Base-by-base conservation (phyloP, 2,113 vertebrate species). In the Carassius carassius region DNA sequence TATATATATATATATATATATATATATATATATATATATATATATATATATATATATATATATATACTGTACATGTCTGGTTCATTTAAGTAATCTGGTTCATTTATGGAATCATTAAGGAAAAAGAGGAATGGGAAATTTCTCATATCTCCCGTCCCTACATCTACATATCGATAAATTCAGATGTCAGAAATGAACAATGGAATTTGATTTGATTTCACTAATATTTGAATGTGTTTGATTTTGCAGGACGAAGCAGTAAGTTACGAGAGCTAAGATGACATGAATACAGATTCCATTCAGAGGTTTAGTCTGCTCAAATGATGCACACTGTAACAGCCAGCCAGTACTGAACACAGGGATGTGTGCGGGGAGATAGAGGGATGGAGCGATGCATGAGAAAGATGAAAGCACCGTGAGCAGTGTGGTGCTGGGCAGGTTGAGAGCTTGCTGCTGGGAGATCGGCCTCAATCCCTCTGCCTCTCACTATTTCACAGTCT, bases 371-470 rank as follows among this genome's bases (percentile, higher is more conserved):
- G 41, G 37, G 32, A 41, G 54, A 44, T 41, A 41, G 41, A 41
- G 41, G 8, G 41, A 41, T 41, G 41, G 41, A 41, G 41, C 6
- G 41, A 29, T 70, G 10, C 32, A 70, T 3, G 0, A n/a, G 29
- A 72, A 13, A 72, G 70, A 84, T 83, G 81, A 70, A 82, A 78
- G 84, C 21, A 19, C 1, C 14, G 4, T 3, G 60, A 25, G 21
- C 63, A 23, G 60, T 58, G 37, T 84, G 65, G 32, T 32, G 47
- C 41, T 51, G 72, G 23, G 54, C 37, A 84, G 67, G 78, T 77
- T 49, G 60, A 69, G 65, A 35, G 29, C 63, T 19, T 1, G 14
- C 63, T 35, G 63, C 25, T 65, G 63, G 73, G 78, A 72, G 35
- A 60, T 70, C 44, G 69, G 51, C 78, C 58, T 67, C 60, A 56